Evolutionary conservation across 1,140 invertebrate genomes (phyloP).

Genomic region (Heliconius hermathena): DNA sequence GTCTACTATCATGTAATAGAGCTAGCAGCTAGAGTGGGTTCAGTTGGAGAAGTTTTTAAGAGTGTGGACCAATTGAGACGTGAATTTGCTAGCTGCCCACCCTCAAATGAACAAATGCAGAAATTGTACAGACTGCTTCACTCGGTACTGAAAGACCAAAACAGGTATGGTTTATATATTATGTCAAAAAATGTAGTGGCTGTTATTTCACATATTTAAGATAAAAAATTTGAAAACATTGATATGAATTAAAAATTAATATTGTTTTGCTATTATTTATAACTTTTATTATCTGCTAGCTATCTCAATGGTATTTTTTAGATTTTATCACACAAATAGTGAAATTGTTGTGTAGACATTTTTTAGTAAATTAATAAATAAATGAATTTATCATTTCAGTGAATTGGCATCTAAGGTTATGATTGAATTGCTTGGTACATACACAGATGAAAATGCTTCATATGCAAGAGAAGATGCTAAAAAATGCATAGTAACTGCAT

Average conservation of each 20-base stretch:
- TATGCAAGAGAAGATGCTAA: conserved; percentile 98
- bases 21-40: conserved; percentile 93
- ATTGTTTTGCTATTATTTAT: too few relatives aligned
- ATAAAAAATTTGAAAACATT: too few relatives aligned
- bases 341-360: too few relatives aligned
- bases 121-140: conserved; percentile 94
- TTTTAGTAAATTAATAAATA: too few relatives aligned
- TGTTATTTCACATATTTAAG: too few relatives aligned
- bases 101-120: conserved; percentile 95
- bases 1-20: conserved; percentile 95
- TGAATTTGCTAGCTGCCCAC: conserved; percentile 91
- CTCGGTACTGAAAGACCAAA: conserved; percentile 88
- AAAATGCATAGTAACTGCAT: conserved; percentile 96
- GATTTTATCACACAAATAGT: too few relatives aligned
- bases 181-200: neutral
- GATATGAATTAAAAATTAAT: too few relatives aligned
- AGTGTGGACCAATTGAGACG: conserved; percentile 91
- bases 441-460: conserved; percentile 97
- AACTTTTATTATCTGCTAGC: too few relatives aligned
- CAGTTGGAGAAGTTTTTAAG: conserved; percentile 90
- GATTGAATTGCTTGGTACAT: conserved; percentile 97
- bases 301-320: too few relatives aligned
- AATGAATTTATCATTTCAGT: conserved; percentile 78
- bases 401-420: conserved; percentile 97
- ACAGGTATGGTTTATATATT: conserved; percentile 68